A percentile compares a stretch with the other conserved stretches of the same genome.
These are phyloP conservation scores for Chelon labrosus DNA, from an alignment of 2,797 vertebrate species.

Conservation along the genomic window DNA sequence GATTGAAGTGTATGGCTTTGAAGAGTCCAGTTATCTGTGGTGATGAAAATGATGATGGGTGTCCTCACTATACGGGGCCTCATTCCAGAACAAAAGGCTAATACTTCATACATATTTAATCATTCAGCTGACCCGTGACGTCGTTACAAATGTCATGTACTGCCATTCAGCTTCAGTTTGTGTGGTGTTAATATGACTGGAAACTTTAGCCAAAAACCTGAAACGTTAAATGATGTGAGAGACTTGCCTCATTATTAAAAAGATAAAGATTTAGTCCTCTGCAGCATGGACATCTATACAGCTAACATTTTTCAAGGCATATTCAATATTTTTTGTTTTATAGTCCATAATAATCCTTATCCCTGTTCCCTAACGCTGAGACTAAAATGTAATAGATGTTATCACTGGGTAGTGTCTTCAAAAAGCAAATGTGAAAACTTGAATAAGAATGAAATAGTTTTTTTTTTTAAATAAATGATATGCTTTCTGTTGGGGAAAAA, in stretches of 20 bases:
- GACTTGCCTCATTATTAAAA: not conserved
- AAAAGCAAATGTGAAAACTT: too few species aligned
- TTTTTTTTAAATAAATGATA: too few species aligned
- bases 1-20: conserved; percentile 28
- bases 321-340: not conserved
- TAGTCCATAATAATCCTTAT: not conserved
- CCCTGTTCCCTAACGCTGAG: not conserved
- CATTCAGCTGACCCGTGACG: not conserved
- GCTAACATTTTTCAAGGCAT: not conserved
- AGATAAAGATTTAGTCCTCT: too few species aligned
- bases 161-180: not conserved
- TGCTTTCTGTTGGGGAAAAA: too few species aligned
- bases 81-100: conserved; percentile 7
- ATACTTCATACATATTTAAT: conserved; percentile 25
- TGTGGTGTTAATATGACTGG: not conserved
- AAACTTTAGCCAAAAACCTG: not conserved
- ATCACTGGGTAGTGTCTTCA: not conserved
- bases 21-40: conserved; percentile 17
- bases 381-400: not conserved
- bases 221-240: not conserved
- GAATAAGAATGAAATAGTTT: too few species aligned
- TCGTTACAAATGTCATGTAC: not conserved
- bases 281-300: too few species aligned
- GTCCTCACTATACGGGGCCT: not conserved
- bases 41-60: conserved; percentile 24